Evolutionary conservation across 2,113 vertebrate genomes (phyloP).

Genomic region (Megaceryle maxima): DNA sequence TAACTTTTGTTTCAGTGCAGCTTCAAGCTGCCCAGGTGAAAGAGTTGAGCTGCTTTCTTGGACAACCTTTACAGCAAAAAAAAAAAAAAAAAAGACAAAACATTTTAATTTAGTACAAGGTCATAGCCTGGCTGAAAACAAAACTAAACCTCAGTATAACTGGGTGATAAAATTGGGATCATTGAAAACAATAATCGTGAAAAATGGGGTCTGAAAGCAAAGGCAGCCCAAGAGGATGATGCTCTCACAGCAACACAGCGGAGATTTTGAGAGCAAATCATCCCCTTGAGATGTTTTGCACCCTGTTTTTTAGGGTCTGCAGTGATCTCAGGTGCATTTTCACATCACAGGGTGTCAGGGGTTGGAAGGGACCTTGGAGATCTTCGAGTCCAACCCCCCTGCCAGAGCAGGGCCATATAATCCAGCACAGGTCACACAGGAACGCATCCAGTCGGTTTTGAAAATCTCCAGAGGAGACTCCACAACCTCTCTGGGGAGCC

Average conservation of each 20-base stretch:
- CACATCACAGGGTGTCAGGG: no score
- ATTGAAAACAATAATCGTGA: background rate
- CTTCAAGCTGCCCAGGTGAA: background rate
- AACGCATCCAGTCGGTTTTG: no score
- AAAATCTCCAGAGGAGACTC: no score
- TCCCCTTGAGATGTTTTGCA: fast-evolving
- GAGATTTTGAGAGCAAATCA: background rate
- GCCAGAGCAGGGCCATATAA: no score
- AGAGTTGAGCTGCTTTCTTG: background rate
- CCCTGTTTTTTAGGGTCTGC: background rate
- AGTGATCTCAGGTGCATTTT: background rate
- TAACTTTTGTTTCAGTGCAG: background rate
- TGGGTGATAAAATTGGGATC: background rate
- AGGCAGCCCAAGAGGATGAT: background rate
- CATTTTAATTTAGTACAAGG: background rate
- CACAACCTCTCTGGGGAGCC: no score
- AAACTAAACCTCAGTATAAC: background rate
- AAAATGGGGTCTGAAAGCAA: background rate
- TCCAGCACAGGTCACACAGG: no score
- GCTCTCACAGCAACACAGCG: background rate
- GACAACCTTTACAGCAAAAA: background rate
- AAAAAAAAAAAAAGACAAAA: background rate
- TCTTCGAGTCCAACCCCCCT: no score
- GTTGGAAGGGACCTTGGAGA: no score
- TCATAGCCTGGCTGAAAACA: background rate